Base-by-base conservation (phyloP, 2,113 vertebrate species). In the Mormyrus iriodes region DNA sequence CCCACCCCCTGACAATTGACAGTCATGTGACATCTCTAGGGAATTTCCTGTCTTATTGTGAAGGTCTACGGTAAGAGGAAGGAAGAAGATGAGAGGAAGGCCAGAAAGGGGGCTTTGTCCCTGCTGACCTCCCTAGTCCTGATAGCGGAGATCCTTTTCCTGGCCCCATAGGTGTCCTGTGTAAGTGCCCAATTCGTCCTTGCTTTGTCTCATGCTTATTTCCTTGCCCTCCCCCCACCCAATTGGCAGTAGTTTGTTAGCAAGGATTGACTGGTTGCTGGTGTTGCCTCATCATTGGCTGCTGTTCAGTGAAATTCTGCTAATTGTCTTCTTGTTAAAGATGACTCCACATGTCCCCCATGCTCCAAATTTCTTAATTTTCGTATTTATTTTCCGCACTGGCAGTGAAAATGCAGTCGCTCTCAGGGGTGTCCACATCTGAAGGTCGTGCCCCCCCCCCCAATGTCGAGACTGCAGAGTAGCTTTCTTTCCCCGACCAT, bases 31-130 rank as follows among this genome's bases (percentile, higher is more conserved):
- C 13, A 61, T 1, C 3, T 51, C 27, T 61, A 88, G 79, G 89
- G 87, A 91, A 31, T 86, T 88, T 87, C 76, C 51, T 84, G 42
- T 69, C 24, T 52, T 48, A 85, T 91, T 48, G 73, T 49, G 17
- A 49, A 13, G 13, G 31, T 89, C 44, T 89, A 17, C 48, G 19
- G 82, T 44, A 82, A 51, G 0, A 27, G 90, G 88, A 87, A 31
- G 3, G 88, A 88, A 89, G 44, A 88, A 87, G 31, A 6, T 88
- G 88, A 89, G 44, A 86, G 48, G 89, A 90, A 82, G 61, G 31
- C 27, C 10, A 35, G 24, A 31, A 84, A 17, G 79, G n/a, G 73
- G 19, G 15, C 79, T 21, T 52, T 73, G 46, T 9, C 21, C 4
- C 19, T 27, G 53, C 48, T 48, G 73, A 35, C 73, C 51, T 82